A percentile compares a stretch with the other conserved stretches of the same genome.
These are phyloP conservation scores for Dermatemys mawii DNA, from an alignment of 2,113 vertebrate species.

Conservation along the genomic window DNA sequence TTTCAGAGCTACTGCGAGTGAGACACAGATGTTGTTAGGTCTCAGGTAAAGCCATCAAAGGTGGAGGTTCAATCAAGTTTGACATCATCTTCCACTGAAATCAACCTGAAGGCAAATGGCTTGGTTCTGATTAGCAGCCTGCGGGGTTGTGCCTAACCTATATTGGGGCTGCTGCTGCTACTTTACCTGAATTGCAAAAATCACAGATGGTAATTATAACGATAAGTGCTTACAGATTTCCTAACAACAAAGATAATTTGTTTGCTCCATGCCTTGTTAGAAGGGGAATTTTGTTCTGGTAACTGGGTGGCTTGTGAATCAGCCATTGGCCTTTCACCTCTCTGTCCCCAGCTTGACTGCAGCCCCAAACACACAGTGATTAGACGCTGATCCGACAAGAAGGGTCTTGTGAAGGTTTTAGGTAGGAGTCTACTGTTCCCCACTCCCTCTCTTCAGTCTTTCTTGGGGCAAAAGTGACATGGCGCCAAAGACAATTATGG, in stretches of 20 bases:
- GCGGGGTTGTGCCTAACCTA: conserved; percentile 40
- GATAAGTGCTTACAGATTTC: conserved; percentile 84
- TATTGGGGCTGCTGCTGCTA: conserved; percentile 67
- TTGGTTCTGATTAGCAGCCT: conserved; percentile 82
- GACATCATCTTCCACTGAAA: conserved; percentile 62
- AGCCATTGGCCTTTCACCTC: conserved; percentile 76
- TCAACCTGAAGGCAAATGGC: conserved; percentile 64
- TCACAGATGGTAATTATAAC: conserved; percentile 82
- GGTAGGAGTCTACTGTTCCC: neutral
- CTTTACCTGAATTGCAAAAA: conserved; percentile 77
- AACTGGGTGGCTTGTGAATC: conserved; percentile 75
- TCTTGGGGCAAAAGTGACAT: neutral
- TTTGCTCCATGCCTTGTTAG: conserved; percentile 83
- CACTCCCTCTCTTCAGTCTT: neutral
- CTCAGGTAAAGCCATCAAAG: conserved; percentile 72
- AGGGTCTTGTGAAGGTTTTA: neutral
- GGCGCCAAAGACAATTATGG: neutral
- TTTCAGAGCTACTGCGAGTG: conserved; percentile 75
- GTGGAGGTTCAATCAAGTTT: conserved; percentile 69
- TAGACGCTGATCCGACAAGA: conserved; percentile 62
- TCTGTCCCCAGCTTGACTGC: conserved; percentile 47
- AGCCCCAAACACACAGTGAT: conserved; percentile 46
- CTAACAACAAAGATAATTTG: conserved; percentile 84
- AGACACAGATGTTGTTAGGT: conserved; percentile 69
- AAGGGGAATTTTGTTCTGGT: conserved; percentile 75